Base-by-base conservation (phyloP, 1,140 invertebrate genomes). In the Melitaea cinxia region DNA sequence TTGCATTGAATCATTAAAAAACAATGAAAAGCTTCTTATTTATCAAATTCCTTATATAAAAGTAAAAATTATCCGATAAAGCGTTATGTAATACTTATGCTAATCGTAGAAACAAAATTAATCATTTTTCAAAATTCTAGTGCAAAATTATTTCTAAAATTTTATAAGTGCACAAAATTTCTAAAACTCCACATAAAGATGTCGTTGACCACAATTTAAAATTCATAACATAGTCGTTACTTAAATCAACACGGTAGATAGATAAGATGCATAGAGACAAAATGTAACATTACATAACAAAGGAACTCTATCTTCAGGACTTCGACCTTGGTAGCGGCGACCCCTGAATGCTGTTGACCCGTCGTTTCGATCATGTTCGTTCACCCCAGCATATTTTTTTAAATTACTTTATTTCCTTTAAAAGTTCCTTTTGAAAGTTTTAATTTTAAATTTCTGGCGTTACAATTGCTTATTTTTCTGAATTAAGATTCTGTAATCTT, bases 311-410 rank as follows among this genome's bases (percentile, higher is more conserved):
- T 69, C 62, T 68, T 39, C 49, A 74, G 82, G 72, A 67, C 77
- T 78, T 65, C 73, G 80, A 87, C 82, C 84, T 79, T 81, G 65
- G 78, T 73, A 78, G 75, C 77, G 65, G 35, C 80, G 77, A 80
- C 80, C 80, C 63, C 73, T 62, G 72, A 56, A 73, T 70, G 78
- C 72, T 77, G 76, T 80, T 84, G 80, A 85, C 83, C 80, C 72
- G 68, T 50, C 49, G 63, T 56, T 71, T 73, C 64, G 61, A 68
- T 56, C 63, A 64, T 62, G 73, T 70, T 62, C 75, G 42, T 60
- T 73, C 71, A 77, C 62, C 70, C 59, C 58, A 37, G 53, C 37
- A 21, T 49, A 62, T 37, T 52, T 57, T 50, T 52, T 39, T 26
- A 67, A 49, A 28, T 63, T 62, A 67, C 63, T 73, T 12, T 64